Percentiles rank a stretch among this genome's conserved stretches.
These are phyloP conservation scores for Hypomecis punctinalis DNA, from an alignment of 2,888 invertebrate species.

Conservation along the genomic window DNA sequence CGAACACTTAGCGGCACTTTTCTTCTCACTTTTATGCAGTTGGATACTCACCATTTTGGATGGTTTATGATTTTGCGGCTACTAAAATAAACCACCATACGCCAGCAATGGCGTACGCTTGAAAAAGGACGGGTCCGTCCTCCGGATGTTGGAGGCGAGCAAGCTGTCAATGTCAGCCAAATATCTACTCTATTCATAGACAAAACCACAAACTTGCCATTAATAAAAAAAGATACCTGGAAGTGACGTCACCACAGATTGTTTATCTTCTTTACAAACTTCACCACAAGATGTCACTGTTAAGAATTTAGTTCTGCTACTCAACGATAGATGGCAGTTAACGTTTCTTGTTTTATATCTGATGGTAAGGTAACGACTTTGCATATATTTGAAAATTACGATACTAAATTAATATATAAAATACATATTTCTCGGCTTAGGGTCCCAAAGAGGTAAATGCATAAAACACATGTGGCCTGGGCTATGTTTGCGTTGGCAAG, in stretches of 20 bases:
- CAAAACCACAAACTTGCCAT: conserved; percentile 53
- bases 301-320: conserved; percentile 34
- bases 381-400: too few relatives aligned
- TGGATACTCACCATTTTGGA: conserved; percentile 91
- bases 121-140: conserved; percentile 87
- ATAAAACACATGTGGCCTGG: too few relatives aligned
- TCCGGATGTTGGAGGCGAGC: conserved; percentile 68
- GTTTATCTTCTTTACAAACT: background rate
- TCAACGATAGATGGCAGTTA: conserved; percentile 43
- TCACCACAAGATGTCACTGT: conserved; percentile 8
- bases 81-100: conserved; percentile 90
- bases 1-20: conserved; percentile 61
- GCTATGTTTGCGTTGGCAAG: background rate
- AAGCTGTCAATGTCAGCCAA: conserved; percentile 25
- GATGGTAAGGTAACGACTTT: too few relatives aligned
- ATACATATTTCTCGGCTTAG: too few relatives aligned
- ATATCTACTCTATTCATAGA: conserved; percentile 59
- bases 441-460: too few relatives aligned
- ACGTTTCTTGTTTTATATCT: too few relatives aligned
- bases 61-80: conserved; percentile 91
- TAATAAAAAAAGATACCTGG: conserved; percentile 3
- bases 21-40: conserved; percentile 59
- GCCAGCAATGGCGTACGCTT: conserved; percentile 95
- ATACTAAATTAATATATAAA: too few relatives aligned
- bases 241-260: conserved; percentile 5